Conservation (phyloP, 2,113 vertebrate species). For the Datnioides undecimradiatus region DNA sequence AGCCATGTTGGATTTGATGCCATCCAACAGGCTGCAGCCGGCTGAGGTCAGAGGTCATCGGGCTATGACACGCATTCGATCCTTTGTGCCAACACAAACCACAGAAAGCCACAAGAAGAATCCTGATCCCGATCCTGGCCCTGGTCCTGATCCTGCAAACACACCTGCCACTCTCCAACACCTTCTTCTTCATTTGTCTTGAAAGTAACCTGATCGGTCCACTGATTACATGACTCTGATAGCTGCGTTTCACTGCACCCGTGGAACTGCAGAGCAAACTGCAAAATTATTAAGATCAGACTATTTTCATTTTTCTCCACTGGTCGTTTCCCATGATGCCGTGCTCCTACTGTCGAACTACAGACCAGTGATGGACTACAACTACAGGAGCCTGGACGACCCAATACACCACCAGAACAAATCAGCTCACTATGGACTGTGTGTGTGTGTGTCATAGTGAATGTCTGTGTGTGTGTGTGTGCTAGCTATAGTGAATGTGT, state of each 20-base stretch:
- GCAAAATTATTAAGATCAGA: too few species aligned
- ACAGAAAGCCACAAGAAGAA: background rate
- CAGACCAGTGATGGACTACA: conserved; percentile 24
- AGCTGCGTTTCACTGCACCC: too few species aligned
- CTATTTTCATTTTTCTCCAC: too few species aligned
- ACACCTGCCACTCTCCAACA: too few species aligned
- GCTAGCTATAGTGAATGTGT: background rate
- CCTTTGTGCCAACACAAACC: conserved; percentile 8
- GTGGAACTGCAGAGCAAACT: too few species aligned
- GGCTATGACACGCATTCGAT: background rate
- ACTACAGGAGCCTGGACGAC: background rate
- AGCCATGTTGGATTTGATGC: conserved; percentile 17
- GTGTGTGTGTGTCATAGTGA: background rate
- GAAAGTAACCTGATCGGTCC: too few species aligned
- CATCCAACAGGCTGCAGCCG: background rate
- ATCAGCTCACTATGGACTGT: background rate
- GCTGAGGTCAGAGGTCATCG: conserved; percentile 51
- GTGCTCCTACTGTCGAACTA: conserved; percentile 20
- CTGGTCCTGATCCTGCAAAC: too few species aligned
- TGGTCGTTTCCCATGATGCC: conserved; percentile 20
- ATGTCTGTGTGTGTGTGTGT: background rate
- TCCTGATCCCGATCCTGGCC: too few species aligned
- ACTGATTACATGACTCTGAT: too few species aligned
- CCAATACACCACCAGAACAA: too few species aligned
- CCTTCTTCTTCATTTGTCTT: too few species aligned